Base-by-base conservation (phyloP, 2,888 invertebrate species). In the Leptopilina myrica region DNA sequence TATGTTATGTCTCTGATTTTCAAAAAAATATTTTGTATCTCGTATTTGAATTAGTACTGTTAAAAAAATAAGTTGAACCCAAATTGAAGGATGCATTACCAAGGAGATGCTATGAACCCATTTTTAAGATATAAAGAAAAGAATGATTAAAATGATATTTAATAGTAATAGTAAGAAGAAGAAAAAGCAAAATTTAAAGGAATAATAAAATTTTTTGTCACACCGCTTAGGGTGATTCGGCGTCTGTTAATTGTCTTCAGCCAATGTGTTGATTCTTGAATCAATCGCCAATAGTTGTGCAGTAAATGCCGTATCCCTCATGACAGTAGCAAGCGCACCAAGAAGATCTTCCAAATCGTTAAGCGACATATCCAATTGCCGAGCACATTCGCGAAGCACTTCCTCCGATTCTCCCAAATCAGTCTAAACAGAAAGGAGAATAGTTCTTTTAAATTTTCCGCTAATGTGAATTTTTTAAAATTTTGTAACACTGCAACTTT, bases 241-340 rank as follows among this genome's bases (percentile, higher is more conserved):
- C 81, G 82, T 88, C 86, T 92, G 91, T 94, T 94, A 95, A 93
- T 95, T 95, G 91, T 94, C 94, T 85, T 95, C 95, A 83, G 96
- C 95, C 92, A 97, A 93, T 87, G 94, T 94, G 91, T 95, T 95
- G 90, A 97, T 97, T 89, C 95, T 95, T 83, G 95, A 94, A 92
- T 98, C 97, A 89, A 97, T 96, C 86, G 95, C 94, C 84, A 97
- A 92, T 88, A 96, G 93, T 92, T 97, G 96, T 76, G 93, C 93
- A 86, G 97, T 93, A 91, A 96, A 98, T 80, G 93, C 92, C 85
- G 94, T 93, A 91, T 97, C 95, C 76, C 93, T 92, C 89, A 97
- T 93, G 76, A 96, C 94, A 82, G 93, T 93, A 26, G 95, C 94
- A 77, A 97, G 92, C 79, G 94, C 93, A 86, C 93, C 93, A 82